Conservation (phyloP, 2,113 vertebrate species). For the Burhinus bistriatus region DNA sequence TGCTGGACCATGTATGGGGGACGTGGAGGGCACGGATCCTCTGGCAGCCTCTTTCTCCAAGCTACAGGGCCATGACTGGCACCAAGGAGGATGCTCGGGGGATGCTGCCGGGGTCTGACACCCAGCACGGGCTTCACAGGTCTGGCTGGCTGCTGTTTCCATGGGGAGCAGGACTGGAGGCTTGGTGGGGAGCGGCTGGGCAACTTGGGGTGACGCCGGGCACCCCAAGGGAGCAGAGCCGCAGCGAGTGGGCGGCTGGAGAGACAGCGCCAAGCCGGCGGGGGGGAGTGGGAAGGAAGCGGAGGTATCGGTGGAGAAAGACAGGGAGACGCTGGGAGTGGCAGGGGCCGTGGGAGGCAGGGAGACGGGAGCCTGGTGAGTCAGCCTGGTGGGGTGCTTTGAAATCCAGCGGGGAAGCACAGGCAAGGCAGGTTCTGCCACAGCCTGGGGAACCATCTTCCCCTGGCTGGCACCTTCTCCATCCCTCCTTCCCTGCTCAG, state of each 20-base stretch:
- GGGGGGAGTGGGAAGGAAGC: background rate
- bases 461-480: background rate
- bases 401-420: background rate
- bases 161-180: rapidly evolving
- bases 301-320: background rate
- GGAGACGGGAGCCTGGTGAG: conserved; percentile 30
- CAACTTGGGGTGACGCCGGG: background rate
- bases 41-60: background rate
- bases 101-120: background rate
- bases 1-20: background rate
- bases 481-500: background rate
- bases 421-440: conserved; percentile 27
- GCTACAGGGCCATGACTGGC: background rate
- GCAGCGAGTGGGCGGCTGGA: background rate
- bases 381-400: conserved; percentile 44
- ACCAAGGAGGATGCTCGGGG: background rate
- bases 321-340: conserved; percentile 57
- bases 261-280: background rate
- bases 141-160: background rate
- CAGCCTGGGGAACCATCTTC: conserved; percentile 1
- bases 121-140: rapidly evolving
- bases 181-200: rapidly evolving
- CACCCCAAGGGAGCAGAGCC: background rate
- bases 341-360: conserved; percentile 54
- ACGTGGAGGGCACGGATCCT: rapidly evolving